phyloP scores from a whole-genome alignment of 2,113 vertebrate genomes.

The Cyprinodon brontotheroides region DNA sequence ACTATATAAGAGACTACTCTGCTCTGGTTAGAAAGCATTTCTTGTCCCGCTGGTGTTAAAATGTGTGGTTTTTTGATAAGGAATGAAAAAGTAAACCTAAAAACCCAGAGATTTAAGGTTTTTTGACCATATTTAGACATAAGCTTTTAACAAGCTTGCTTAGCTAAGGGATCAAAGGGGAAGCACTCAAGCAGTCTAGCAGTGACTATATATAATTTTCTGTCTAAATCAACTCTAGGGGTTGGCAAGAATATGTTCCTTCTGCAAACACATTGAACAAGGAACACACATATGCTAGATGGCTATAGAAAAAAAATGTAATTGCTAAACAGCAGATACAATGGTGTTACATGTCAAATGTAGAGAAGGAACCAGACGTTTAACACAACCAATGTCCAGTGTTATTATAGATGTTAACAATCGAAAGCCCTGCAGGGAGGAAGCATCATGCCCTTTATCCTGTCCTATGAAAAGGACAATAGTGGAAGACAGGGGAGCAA shows the following conservation, averaged over 20 bases:
- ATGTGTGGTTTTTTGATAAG: slow-evolving; percentile 33
- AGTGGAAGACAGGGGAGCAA: slow-evolving; percentile 43
- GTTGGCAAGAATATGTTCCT: slow-evolving; percentile 15
- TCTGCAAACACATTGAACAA: slow-evolving; percentile 24
- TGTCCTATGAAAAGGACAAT: slow-evolving; percentile 60
- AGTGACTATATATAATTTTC: slow-evolving; percentile 22
- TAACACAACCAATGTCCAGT: slow-evolving; percentile 50
- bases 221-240: slow-evolving; percentile 34
- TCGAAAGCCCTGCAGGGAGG: slow-evolving; percentile 53
- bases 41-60: slow-evolving; percentile 35
- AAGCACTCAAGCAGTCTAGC: slow-evolving; percentile 3
- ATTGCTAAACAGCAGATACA: slow-evolving; percentile 1
- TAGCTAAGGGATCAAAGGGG: slow-evolving; percentile 38
- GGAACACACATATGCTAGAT: slow-evolving; percentile 9
- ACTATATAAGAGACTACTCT: slow-evolving; percentile 33
- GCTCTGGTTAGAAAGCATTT: slow-evolving; percentile 13
- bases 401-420: slow-evolving; percentile 59
- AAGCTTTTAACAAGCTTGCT: slow-evolving; percentile 46
- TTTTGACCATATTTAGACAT: slow-evolving; percentile 38
- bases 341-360: slow-evolving; percentile 3
- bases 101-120: slow-evolving; percentile 53
- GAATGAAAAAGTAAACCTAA: slow-evolving; percentile 31
- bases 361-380: slow-evolving; percentile 14
- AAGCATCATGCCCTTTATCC: slow-evolving; percentile 63
- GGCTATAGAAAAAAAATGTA: slow-evolving; percentile 13